Conservation (phyloP, 2,797 vertebrate genomes). For the Propithecus perrieri region DNA sequence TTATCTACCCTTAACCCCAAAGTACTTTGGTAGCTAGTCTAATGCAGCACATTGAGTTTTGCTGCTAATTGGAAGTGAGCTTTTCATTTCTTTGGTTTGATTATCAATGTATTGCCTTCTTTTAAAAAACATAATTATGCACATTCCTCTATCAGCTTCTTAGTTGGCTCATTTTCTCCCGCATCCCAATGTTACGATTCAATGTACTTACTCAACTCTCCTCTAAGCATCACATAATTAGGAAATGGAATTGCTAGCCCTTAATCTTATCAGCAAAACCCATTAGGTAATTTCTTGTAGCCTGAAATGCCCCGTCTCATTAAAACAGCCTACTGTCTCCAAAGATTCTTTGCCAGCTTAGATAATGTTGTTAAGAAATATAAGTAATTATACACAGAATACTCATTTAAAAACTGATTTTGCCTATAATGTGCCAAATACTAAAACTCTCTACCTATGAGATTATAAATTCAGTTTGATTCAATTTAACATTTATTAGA, state of each 20-base stretch:
- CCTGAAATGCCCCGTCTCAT: slow-evolving; percentile 6
- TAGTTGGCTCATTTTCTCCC: slow-evolving; percentile 14
- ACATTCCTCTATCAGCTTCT: slow-evolving; percentile 15
- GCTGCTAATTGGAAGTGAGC: slow-evolving; percentile 11
- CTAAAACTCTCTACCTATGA: not conserved
- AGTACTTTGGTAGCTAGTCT: not conserved
- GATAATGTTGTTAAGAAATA: slow-evolving; percentile 23
- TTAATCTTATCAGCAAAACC: slow-evolving; percentile 51
- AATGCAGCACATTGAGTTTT: not conserved
- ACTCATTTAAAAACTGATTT: slow-evolving; percentile 33
- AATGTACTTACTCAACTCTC: slow-evolving; percentile 46
- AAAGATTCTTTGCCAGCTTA: slow-evolving; percentile 6
- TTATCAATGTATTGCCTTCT: not conserved
- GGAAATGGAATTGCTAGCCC: slow-evolving; percentile 36
- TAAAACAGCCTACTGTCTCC: not conserved
- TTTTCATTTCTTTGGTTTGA: slow-evolving; percentile 56
- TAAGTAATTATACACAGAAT: slow-evolving; percentile 21
- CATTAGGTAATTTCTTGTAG: slow-evolving; percentile 64
- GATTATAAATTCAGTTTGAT: not conserved
- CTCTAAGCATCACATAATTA: slow-evolving; percentile 48
- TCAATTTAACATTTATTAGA: slow-evolving; percentile 15
- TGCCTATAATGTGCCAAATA: slow-evolving; percentile 17
- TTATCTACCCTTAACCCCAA: not conserved
- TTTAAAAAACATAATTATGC: slow-evolving; percentile 13
- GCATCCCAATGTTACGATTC: slow-evolving; percentile 11